These are phyloP conservation scores for Paralinhomoeus sp. DNA, from an alignment of 2,888 invertebrate genomes.

Conservation along the genomic window DNA sequence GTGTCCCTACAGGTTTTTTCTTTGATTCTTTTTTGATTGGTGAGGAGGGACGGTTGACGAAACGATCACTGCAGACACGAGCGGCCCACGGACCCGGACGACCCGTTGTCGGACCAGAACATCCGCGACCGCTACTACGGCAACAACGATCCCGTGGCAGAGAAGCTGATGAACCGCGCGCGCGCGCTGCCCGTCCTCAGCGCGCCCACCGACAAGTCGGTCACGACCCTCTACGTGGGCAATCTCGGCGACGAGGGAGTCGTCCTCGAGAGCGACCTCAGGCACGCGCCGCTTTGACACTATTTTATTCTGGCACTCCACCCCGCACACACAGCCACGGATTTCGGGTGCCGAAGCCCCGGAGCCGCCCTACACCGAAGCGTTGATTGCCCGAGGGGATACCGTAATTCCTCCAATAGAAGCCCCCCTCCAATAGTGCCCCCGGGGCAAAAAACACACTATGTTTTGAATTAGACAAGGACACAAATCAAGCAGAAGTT, in stretches of 20 bases:
- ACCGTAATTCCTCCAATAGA: too few relatives aligned
- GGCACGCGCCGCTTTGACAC: slow-evolving; percentile 25
- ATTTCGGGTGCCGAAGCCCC: too few relatives aligned
- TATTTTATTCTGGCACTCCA: too few relatives aligned
- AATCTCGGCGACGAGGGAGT: slow-evolving; percentile 53
- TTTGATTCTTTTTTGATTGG: not conserved
- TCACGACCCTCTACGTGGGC: slow-evolving; percentile 91
- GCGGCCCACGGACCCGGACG: slow-evolving; percentile 86
- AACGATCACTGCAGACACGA: slow-evolving; percentile 43
- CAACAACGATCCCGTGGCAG: slow-evolving; percentile 81
- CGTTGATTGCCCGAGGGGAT: too few relatives aligned
- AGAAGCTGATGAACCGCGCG: slow-evolving; percentile 60
- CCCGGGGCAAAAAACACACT: too few relatives aligned
- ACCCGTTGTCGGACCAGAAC: slow-evolving; percentile 81
- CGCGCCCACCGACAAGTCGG: slow-evolving; percentile 77
- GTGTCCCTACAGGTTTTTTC: slow-evolving; percentile 49
- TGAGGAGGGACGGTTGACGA: not conserved
- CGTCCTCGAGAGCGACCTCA: slow-evolving; percentile 63
- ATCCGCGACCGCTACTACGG: slow-evolving; percentile 82
- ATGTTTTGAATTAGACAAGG: too few relatives aligned
- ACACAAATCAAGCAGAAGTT: too few relatives aligned
- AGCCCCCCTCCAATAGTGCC: too few relatives aligned
- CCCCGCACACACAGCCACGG: too few relatives aligned
- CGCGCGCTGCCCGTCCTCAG: slow-evolving; percentile 74
- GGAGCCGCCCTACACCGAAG: too few relatives aligned